Base-by-base conservation (phyloP, 92 coral and sea anemone genomes). In the Palythoa heliodiscus region DNA sequence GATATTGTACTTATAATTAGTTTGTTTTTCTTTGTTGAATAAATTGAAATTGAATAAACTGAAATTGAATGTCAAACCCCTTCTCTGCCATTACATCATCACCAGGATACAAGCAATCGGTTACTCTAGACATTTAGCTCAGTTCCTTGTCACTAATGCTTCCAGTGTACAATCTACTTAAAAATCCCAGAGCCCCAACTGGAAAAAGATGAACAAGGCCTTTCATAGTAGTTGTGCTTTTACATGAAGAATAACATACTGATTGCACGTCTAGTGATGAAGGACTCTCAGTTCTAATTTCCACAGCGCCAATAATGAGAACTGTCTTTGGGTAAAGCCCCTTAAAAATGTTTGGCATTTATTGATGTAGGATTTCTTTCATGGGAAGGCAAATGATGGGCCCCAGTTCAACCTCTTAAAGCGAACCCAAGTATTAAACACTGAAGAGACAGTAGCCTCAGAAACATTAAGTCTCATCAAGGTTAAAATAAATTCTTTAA, bases 191-290 rank as follows among this genome's bases (percentile, higher is more conserved):
- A 38, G 69, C 91, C 11, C 91, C 88, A 83, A 72, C 72, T 60
- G 88, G 84, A 13, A 84, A 80, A 78, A 87, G 79, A 83, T 88
- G 84, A 43, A 88, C 82, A 60, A 83, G 84, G 58, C 39, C 81
- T 74, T 88, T 83, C 91, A 88, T 74, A 73, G 91, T 83, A 22
- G 91, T 88, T 22, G 83, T 52, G 55, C 88, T 76, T 77, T 64
- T 64, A 76, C 76, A 86, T 5, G 88, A 86, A 47, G 88, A 88
- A 77, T 88, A 76, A 58, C 89, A 88, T 15, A 43, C 89, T 61
- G 85, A 77, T 71, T 88, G 91, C 84, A 55, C 69, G 71, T 88
- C 91, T 52, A 88, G 78, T 73, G 89, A 75, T 76, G 91, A 76
- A 58, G 91, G 91, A 48, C 88, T 88, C 70, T 88, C 89, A 20